A percentile compares a stretch with the other conserved stretches of the same genome.
Evolutionary conservation across 1,140 invertebrate genomes (phyloP).

Genomic region (Dendrolimus punctatus): DNA sequence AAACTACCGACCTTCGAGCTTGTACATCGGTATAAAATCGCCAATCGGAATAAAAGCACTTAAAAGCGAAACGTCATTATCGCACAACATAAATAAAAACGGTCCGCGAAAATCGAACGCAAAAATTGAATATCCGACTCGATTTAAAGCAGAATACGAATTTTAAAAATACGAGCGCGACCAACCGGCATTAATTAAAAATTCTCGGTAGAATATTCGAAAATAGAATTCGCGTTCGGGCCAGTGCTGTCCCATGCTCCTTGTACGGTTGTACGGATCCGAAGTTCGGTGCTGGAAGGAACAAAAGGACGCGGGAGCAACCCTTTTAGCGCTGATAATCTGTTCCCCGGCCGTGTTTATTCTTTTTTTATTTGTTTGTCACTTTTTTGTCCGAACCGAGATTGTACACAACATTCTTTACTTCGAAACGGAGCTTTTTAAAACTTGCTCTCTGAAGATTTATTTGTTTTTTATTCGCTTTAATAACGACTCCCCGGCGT

Average conservation of each 20-base stretch:
- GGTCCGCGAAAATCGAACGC: conserved; percentile 60
- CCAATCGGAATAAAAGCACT: conserved; percentile 70
- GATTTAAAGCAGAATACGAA: conserved; percentile 69
- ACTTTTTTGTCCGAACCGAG: conserved; percentile 68
- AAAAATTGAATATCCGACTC: conserved; percentile 69
- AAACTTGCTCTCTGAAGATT: conserved; percentile 50
- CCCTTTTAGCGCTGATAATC: conserved; percentile 72
- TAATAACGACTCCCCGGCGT: conserved; percentile 49
- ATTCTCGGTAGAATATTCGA: conserved; percentile 72
- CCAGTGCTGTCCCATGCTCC: conserved; percentile 28
- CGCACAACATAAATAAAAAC: conserved; percentile 69
- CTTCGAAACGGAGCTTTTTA: conserved; percentile 70
- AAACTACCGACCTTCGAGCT: conserved; percentile 69
- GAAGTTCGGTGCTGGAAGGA: conserved; percentile 69
- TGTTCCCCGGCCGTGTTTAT: conserved; percentile 65
- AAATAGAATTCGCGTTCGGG: conserved; percentile 71
- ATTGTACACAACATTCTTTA: conserved; percentile 72
- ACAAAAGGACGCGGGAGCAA: conserved; percentile 70
- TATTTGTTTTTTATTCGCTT: conserved; percentile 62
- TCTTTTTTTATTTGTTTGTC: conserved; percentile 62
- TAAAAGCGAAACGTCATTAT: conserved; percentile 71
- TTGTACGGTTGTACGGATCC: conserved; percentile 66
- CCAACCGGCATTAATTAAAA: conserved; percentile 70
- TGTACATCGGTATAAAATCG: conserved; percentile 69
- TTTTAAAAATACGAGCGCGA: conserved; percentile 67